Evolutionary conservation across 2,113 vertebrate species (phyloP), one percentile per base, ranked within the genome.

Genomic region (Brachyhypopomus gauderio): DNA sequence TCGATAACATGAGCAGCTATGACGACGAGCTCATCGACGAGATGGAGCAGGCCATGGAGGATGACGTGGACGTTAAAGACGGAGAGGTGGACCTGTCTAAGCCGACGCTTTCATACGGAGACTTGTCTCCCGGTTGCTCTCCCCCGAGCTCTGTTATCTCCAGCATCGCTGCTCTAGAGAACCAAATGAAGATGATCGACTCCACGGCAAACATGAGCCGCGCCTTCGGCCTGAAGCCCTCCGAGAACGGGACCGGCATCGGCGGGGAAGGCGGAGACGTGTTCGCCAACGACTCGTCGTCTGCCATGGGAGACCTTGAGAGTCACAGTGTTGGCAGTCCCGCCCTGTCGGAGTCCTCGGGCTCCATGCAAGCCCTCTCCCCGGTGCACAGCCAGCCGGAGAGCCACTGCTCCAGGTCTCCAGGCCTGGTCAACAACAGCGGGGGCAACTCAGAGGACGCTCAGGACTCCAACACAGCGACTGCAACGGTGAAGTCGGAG

Each of bases 111-210:
- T 90, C 94, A 56, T 97, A 93, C 85, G 90, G 94, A 2, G 90
- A 92, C 41, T 95, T 95, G 1, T 93, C 95, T 83, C 97, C 97
- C 4, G 89, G 89, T 25, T 91, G 92, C 85, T 97, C 98, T 0
- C 97, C 98, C 0, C 97, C 97, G 41, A 88, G 85, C 63, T 97
- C 97, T 0, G 96, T 98, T 78, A 98, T 98, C 84, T 99, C 98
- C 86, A 98, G 96, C 91, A 97, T 99, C 41, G 95, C 97, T 63
- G 96, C 97, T 69, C 93, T 98, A 88, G 97, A 99, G 91, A 98
- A 98, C 91, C 97, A 99, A 90, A 99, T 99, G 96, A 99, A 98
- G 88, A 96, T 98, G 95, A 98, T 97, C 34, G 98, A 98, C 92
- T 96, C 95, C 34, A 95, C 95, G 87, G 93, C 95, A 91, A 95